Percentiles rank a stretch among this genome's conserved stretches.
These are phyloP conservation scores for Silurus lanzhouensis DNA, from an alignment of 2,797 vertebrate species.

Conservation along the genomic window DNA sequence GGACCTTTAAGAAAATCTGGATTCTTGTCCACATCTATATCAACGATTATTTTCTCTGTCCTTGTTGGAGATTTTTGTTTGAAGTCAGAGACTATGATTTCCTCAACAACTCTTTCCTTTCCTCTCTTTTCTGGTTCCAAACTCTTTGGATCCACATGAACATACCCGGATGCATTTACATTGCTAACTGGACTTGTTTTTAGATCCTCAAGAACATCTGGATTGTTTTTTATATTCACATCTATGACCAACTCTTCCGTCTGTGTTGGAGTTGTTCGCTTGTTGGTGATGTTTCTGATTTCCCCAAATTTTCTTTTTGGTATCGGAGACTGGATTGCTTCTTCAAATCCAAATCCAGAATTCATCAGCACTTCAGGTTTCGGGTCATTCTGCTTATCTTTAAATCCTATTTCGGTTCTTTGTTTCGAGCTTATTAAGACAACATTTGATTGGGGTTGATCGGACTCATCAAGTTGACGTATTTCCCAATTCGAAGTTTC, in stretches of 20 bases:
- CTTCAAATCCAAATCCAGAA: slow-evolving; percentile 17
- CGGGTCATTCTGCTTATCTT: background rate
- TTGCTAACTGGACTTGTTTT: background rate
- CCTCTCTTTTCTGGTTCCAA: background rate
- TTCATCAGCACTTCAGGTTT: background rate
- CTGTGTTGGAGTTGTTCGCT: background rate
- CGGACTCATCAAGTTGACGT: background rate
- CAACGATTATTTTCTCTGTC: background rate
- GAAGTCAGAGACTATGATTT: slow-evolving; percentile 7
- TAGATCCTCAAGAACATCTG: background rate
- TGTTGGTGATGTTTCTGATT: background rate
- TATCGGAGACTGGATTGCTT: slow-evolving; percentile 27
- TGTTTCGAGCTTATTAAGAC: background rate
- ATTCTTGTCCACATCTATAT: background rate
- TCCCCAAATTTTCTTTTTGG: background rate
- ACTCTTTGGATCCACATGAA: background rate
- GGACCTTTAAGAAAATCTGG: background rate
- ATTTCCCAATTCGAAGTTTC: slow-evolving; percentile 11
- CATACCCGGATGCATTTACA: background rate
- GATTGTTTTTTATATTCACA: background rate
- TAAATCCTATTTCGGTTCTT: background rate
- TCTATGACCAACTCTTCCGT: background rate
- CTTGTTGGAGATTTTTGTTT: slow-evolving; percentile 8
- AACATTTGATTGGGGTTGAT: background rate
- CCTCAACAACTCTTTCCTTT: background rate